Evolutionary conservation across 2,888 invertebrate species (phyloP), one percentile per base, ranked within the genome.

Genomic region (Chymomyza caudatula): DNA sequence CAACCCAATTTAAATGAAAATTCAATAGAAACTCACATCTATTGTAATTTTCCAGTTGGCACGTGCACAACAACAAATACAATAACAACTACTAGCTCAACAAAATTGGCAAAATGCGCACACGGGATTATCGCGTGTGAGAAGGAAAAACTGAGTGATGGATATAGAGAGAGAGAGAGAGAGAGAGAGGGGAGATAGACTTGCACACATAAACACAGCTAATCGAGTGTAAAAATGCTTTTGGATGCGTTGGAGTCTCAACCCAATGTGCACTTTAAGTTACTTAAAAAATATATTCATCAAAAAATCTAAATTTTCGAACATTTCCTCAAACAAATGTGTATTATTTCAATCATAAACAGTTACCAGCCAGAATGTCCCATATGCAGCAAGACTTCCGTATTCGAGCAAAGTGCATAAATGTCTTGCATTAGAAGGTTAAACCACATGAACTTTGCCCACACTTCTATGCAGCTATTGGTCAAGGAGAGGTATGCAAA

Each of bases 161-260:
- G n/a, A n/a, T n/a, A n/a, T n/a, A n/a, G n/a, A n/a, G n/a, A n/a
- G n/a, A n/a, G n/a, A n/a, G n/a, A 37, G 29, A 37, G 29, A 37
- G 8, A 37, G 11, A 1, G 25, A 37, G 11, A 37, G 29, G 2
- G 29, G 3, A 37, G n/a, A n/a, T n/a, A 11, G 59, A 52, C 60
- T 60, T 73, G 73, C 65, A 63, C 0, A 2, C 64, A 81, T 72
- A 65, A 63, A 69, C 73, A 67, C 64, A 74, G 71, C 81, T 86
- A 86, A 86, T 82, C 82, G 85, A 76, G 84, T 86, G 86, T 86
- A 69, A 82, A 82, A 82, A 85, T 69, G 76, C 76, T 76, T 37
- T 64, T 69, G 71, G 71, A 69, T 67, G 65, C 71, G 57, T 5
- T 65, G 65, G 67, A 60, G 61, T 59, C 56, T 52, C 29, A 11